phyloP scores from a whole-genome alignment of 2,113 vertebrate species.

The Baryphthengus martii region DNA sequence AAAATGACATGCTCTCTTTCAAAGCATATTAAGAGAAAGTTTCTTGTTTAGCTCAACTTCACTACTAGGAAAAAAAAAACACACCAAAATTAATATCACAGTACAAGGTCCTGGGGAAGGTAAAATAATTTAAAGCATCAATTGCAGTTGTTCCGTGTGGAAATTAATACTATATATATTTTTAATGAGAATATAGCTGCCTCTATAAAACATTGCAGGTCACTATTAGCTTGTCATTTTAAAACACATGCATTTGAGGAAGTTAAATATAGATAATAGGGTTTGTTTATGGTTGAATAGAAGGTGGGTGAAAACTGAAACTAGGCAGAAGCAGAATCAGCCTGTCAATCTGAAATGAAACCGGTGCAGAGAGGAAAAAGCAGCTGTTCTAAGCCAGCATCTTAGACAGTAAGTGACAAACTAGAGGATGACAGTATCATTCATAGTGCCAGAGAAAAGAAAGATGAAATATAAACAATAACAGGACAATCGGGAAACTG shows the following conservation, averaged over 20 bases:
- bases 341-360: background rate
- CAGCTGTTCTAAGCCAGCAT: background rate
- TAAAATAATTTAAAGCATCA: background rate
- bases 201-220: background rate
- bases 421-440: background rate
- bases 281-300: background rate
- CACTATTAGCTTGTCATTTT: background rate
- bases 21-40: background rate
- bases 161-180: background rate
- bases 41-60: slow-evolving; percentile 14
- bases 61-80: background rate
- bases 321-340: background rate
- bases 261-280: background rate
- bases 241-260: background rate
- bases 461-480: background rate
- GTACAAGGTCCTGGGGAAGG: background rate
- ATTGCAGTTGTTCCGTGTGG: background rate
- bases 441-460: background rate
- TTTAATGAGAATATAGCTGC: background rate
- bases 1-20: background rate
- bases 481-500: background rate
- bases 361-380: background rate
- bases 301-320: background rate
- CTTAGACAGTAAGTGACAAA: background rate
- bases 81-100: fast-evolving